phyloP scores from a whole-genome alignment of 2,113 vertebrate genomes.

The Gorsachius goisagi region DNA sequence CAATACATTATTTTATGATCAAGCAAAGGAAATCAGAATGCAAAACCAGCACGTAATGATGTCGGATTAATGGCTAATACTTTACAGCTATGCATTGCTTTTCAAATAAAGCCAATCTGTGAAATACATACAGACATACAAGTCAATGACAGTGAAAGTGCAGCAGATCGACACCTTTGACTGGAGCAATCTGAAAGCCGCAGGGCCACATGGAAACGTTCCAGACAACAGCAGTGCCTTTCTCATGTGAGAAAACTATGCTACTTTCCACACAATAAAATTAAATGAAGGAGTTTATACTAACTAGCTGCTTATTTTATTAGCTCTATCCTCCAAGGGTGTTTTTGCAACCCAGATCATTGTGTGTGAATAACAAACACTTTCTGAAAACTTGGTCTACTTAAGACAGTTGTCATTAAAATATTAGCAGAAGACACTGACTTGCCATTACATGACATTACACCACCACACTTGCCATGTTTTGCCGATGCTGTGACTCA shows the following conservation, averaged over 20 bases:
- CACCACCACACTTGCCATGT: neutral
- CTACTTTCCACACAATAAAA: conserved; percentile 10
- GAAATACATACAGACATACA: neutral
- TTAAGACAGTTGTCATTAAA: neutral
- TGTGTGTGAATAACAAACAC: neutral
- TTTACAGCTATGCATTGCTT: neutral
- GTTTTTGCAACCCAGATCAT: neutral
- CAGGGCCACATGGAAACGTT: neutral
- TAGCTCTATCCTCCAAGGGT: neutral
- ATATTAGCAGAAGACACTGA: neutral
- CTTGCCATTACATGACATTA: neutral
- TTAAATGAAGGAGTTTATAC: neutral
- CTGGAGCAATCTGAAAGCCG: neutral
- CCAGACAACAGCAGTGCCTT: neutral
- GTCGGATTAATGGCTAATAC: neutral
- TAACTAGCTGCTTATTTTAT: conserved; percentile 36
- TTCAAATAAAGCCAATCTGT: neutral
- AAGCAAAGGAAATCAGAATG: neutral
- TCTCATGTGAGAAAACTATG: neutral
- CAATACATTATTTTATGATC: neutral
- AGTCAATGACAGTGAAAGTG: neutral
- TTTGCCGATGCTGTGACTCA: neutral
- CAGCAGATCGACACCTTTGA: neutral
- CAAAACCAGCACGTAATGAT: neutral
- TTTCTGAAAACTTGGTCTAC: neutral